Conservation (phyloP, 2,888 invertebrate genomes). For the Pterobdella sp. region DNA sequence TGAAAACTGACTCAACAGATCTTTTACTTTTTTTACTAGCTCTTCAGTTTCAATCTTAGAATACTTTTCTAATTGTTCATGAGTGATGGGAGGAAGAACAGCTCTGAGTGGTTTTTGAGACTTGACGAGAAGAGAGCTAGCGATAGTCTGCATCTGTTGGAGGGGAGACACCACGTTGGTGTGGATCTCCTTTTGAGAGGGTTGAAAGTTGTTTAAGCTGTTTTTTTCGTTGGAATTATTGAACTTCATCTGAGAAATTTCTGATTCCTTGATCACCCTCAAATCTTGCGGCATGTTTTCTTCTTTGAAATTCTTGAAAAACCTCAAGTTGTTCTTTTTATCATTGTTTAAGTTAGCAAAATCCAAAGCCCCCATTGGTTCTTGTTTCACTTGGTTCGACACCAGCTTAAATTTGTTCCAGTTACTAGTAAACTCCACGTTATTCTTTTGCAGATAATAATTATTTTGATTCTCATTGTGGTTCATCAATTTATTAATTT, state of each 20-base stretch:
- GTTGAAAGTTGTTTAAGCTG: not conserved
- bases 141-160: slow-evolving; percentile 94
- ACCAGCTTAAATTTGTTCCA: not conserved
- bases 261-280: slow-evolving; percentile 28
- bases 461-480: slow-evolving; percentile 52
- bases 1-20: slow-evolving; percentile 53
- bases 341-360: not conserved
- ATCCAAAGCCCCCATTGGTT: not conserved
- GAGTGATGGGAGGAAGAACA: slow-evolving; percentile 92
- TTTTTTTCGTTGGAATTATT: not conserved
- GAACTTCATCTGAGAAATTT: slow-evolving; percentile 8
- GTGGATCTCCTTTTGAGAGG: not conserved
- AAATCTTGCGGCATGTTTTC: slow-evolving; percentile 35
- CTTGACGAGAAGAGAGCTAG: slow-evolving; percentile 74
- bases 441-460: not conserved
- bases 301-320: not conserved
- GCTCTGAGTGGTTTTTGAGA: slow-evolving; percentile 81
- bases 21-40: slow-evolving; percentile 72
- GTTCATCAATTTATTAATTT: slow-evolving; percentile 54
- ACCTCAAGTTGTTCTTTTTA: not conserved
- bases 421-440: not conserved
- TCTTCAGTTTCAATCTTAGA: slow-evolving; percentile 96
- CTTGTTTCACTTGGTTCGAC: slow-evolving; percentile 8
- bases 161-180: slow-evolving; percentile 68
- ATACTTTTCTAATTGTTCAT: slow-evolving; percentile 96